These are phyloP conservation scores for Chroicocephalus ridibundus DNA, from an alignment of 2,113 vertebrate genomes.

Conservation along the genomic window DNA sequence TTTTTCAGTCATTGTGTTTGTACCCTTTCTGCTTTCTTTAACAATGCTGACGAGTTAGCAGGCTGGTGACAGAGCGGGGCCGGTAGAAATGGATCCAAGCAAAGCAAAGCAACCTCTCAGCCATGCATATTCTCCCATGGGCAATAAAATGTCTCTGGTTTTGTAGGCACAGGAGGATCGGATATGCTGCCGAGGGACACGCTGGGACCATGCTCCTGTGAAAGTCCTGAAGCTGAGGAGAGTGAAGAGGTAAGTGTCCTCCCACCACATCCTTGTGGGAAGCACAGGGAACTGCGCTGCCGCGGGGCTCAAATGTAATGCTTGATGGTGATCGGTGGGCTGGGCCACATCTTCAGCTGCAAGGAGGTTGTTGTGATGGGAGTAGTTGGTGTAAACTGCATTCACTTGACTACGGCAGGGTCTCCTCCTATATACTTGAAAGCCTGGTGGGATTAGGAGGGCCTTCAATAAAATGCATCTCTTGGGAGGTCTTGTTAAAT, in stretches of 20 bases:
- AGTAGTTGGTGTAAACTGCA: background rate
- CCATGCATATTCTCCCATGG: background rate
- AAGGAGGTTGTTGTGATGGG: background rate
- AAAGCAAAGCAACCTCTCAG: background rate
- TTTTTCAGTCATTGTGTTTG: background rate
- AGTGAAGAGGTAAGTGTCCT: slow-evolving; percentile 56
- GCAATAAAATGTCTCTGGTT: slow-evolving; percentile 57
- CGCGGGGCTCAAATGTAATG: background rate
- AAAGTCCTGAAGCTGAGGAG: background rate
- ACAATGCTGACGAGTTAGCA: background rate
- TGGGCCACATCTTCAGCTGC: background rate
- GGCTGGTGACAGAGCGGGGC: accelerated
- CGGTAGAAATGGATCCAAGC: background rate
- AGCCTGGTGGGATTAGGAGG: background rate
- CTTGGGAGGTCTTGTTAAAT: background rate
- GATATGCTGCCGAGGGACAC: background rate
- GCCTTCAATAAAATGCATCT: background rate
- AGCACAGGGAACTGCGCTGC: background rate
- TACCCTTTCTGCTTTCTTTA: background rate
- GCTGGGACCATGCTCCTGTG: background rate
- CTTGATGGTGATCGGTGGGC: background rate
- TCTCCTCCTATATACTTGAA: background rate
- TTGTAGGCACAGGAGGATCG: slow-evolving; percentile 37
- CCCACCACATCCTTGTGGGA: background rate
- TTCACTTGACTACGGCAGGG: accelerated